phyloP scores from a whole-genome alignment of 2,797 vertebrate genomes.

The Acipenser ruthenus region DNA sequence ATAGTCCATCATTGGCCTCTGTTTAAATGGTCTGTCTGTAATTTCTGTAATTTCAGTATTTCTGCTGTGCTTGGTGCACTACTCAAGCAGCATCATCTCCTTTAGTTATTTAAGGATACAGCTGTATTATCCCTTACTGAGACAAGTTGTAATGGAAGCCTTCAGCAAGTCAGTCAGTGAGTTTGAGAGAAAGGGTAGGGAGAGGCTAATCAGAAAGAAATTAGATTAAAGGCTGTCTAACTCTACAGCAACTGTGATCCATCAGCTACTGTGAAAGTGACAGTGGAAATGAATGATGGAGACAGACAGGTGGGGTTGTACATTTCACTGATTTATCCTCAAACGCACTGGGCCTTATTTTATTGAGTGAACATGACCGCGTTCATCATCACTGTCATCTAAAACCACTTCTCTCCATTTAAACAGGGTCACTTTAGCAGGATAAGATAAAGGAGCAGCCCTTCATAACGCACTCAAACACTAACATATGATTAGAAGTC shows the following conservation, averaged over 20 bases:
- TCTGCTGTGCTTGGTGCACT: not conserved
- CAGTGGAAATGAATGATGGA: conserved; percentile 99
- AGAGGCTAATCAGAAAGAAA: conserved; percentile 98
- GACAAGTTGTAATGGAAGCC: conserved; percentile 57
- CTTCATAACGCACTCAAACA: conserved; percentile 31
- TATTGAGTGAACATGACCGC: conserved; percentile 79
- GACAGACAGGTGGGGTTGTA: conserved; percentile 99
- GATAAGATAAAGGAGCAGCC: too few species aligned
- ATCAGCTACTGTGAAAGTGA: conserved; percentile 96
- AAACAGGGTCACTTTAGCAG: conserved; percentile 24
- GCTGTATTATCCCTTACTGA: conserved; percentile 51
- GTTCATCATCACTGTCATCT: conserved; percentile 98
- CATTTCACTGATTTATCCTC: conserved; percentile 98
- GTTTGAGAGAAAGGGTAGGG: conserved; percentile 83
- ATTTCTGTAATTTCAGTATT: not conserved
- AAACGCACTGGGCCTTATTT: conserved; percentile 71
- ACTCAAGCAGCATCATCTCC: not conserved
- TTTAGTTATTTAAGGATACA: conserved; percentile 50
- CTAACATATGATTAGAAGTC: conserved; percentile 52
- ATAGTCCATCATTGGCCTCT: too few species aligned
- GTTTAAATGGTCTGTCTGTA: too few species aligned
- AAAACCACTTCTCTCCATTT: conserved; percentile 93
- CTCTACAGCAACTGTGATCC: conserved; percentile 99
- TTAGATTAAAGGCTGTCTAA: conserved; percentile 99
- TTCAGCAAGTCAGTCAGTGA: conserved; percentile 47